phyloP scores from a whole-genome alignment of 2,797 vertebrate species.

The Acanthiza pusilla region DNA sequence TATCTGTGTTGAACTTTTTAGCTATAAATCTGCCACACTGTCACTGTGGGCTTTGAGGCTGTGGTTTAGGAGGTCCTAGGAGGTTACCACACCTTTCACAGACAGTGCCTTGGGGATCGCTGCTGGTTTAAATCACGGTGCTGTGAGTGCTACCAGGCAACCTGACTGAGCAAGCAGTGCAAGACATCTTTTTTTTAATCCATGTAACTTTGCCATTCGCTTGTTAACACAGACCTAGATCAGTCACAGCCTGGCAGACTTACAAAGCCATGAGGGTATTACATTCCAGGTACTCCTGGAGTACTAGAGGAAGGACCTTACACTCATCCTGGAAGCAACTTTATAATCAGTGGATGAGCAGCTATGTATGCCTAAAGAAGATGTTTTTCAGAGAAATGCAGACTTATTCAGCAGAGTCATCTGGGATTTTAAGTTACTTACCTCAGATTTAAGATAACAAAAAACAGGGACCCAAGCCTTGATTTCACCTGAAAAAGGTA shows the following conservation, averaged over 20 bases:
- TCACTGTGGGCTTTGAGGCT: background rate
- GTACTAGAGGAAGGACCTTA: background rate
- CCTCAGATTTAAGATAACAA: background rate
- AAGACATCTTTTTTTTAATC: background rate
- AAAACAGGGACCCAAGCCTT: background rate
- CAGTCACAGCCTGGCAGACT: background rate
- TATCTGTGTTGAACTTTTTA: background rate
- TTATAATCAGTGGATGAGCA: background rate
- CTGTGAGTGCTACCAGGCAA: background rate
- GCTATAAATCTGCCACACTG: background rate
- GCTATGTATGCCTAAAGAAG: background rate
- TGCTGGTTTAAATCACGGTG: background rate
- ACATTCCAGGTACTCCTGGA: background rate
- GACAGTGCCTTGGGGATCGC: background rate
- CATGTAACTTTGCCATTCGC: background rate
- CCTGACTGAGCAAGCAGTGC: background rate
- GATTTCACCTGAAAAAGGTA: background rate
- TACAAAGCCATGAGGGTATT: background rate
- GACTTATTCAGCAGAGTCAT: background rate
- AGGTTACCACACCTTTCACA: background rate
- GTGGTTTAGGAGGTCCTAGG: background rate
- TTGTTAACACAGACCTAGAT: background rate
- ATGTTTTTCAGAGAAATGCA: background rate
- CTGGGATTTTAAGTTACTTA: background rate
- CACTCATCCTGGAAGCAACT: background rate